phyloP scores from a whole-genome alignment of 2,888 invertebrate genomes.

The Temnothorax ravouxi region DNA sequence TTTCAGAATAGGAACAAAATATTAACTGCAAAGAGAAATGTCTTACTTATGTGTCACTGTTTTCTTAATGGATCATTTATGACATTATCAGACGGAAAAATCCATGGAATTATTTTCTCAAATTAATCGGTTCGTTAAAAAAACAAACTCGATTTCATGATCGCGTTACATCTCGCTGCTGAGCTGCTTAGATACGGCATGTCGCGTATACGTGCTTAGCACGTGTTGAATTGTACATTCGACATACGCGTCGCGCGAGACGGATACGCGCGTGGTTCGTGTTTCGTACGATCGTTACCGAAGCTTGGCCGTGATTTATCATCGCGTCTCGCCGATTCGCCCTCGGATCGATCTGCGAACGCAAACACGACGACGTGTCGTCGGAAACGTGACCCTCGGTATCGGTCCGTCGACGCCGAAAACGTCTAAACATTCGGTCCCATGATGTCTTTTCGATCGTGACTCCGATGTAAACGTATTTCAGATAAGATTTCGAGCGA shows the following conservation, averaged over 20 bases:
- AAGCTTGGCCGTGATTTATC: conserved; percentile 70
- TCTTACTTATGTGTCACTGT: neutral
- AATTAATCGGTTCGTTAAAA: neutral
- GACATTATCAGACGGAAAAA: neutral
- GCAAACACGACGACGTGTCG: conserved; percentile 47
- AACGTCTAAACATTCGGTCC: conserved; percentile 49
- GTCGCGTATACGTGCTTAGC: conserved; percentile 57
- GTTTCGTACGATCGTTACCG: conserved; percentile 59
- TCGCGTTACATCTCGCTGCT: conserved; percentile 16
- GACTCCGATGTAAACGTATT: conserved; percentile 41
- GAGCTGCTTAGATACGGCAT: conserved; percentile 56
- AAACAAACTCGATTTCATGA: conserved; percentile 32
- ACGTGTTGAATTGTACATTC: conserved; percentile 70
- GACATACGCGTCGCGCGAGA: conserved; percentile 34
- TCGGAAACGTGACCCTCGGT: conserved; percentile 57
- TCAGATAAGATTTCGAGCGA: conserved; percentile 42
- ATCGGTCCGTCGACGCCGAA: conserved; percentile 14
- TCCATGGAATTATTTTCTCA: neutral
- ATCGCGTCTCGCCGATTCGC: conserved; percentile 54
- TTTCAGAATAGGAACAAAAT: neutral
- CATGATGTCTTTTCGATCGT: conserved; percentile 19
- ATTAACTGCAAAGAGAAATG: neutral
- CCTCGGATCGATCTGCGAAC: conserved; percentile 52
- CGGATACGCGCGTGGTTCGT: conserved; percentile 44
- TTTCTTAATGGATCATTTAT: too few species aligned